Base-by-base conservation (phyloP, 2,113 vertebrate genomes). In the Opisthocomus hoazin region DNA sequence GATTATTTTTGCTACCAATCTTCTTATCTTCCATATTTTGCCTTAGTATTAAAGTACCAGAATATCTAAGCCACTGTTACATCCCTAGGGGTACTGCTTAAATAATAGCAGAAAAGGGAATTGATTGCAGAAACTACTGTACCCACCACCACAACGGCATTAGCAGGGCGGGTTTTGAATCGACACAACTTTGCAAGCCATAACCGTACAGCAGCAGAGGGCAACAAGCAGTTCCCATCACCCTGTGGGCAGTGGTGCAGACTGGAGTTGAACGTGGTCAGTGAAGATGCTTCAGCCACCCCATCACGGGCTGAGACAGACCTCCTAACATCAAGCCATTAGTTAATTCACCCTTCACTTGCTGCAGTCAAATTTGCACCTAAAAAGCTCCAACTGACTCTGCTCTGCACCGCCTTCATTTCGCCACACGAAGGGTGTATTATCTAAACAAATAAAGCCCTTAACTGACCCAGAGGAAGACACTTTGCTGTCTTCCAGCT, bases 351-450 rank as follows among this genome's bases (percentile, higher is more conserved):
- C 36, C 5, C 6, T 69, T 24, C n/a, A 7, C 58, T 36, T 30
- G 15, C 37, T 77, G 27, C 0, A 0, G 15, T 66, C 70, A 46
- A 29, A 24, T 50, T 39, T 45, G 45, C n/a, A 54, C 19, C 43
- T 29, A 54, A 54, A 63, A 51, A 50, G 16, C 21, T 39, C 76
- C n/a, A n/a, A n/a, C n/a, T n/a, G n/a, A n/a, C n/a, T 19, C 34
- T 76, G 41, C 51, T 66, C 13, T 4, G 2, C n/a, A 26, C 19
- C 1, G 3, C n/a, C 60, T 64, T 81, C 15, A 54, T 36, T 45
- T 60, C 23, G 18, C 30, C 39, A 3, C 0, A 0, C 7, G 10
- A 64, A 83, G 8, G 23, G 54, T 37, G 45, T 4, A 56, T 70
- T 29, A 75, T 37, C 51, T 43, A 53, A 86, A 82, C 26, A 63